Conservation (phyloP, 2,888 invertebrate genomes). For the Theodoxus fluviatilis region DNA sequence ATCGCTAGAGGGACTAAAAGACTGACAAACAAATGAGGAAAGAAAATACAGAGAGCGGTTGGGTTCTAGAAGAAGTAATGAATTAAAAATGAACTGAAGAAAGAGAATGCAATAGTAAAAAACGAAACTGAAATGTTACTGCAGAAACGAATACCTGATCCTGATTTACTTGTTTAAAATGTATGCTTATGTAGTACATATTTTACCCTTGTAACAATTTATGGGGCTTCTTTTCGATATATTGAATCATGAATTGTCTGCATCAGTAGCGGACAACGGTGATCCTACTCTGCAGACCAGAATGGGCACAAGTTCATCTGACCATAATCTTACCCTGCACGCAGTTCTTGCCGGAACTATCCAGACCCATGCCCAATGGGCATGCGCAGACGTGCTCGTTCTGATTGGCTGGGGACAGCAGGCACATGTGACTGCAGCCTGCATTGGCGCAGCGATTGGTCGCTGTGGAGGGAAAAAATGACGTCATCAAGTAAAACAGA, state of each 20-base stretch:
- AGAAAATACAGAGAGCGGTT: too few relatives aligned
- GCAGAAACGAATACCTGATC: not conserved
- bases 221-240: too few relatives aligned
- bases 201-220: too few relatives aligned
- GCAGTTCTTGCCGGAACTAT: slow-evolving; percentile 52
- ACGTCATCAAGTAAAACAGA: too few relatives aligned
- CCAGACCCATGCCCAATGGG: slow-evolving; percentile 75
- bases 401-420: slow-evolving; percentile 79
- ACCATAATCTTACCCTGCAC: slow-evolving; percentile 48
- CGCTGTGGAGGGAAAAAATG: too few relatives aligned
- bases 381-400: slow-evolving; percentile 88
- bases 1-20: too few relatives aligned
- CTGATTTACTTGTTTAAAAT: not conserved
- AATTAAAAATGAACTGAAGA: slow-evolving; percentile 78
- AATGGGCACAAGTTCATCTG: not conserved
- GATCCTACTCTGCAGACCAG: not conserved
- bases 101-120: slow-evolving; percentile 4
- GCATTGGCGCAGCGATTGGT: slow-evolving; percentile 78
- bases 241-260: too few relatives aligned
- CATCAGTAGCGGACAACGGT: too few relatives aligned
- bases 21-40: too few relatives aligned
- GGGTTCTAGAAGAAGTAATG: too few relatives aligned
- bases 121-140: not conserved
- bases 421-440: slow-evolving; percentile 87
- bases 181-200: too few relatives aligned